Conservation (phyloP, 2,888 invertebrate species). For the Hyposoter dolosus region DNA sequence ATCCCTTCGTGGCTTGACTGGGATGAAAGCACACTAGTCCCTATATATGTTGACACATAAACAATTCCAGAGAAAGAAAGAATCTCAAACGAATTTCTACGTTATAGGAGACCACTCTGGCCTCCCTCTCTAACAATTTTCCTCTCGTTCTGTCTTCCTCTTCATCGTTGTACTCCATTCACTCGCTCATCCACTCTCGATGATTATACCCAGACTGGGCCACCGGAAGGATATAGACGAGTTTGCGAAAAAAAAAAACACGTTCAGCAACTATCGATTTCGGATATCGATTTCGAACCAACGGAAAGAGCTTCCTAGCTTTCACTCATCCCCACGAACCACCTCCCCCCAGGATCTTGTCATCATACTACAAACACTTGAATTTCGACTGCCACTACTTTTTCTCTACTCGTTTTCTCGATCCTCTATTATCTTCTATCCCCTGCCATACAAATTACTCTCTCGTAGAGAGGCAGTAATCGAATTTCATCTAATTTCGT, state of each 20-base stretch:
- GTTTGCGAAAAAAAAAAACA: neutral
- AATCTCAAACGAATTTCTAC: slow-evolving; percentile 39
- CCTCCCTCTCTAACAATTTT: slow-evolving; percentile 46
- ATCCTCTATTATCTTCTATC: neutral
- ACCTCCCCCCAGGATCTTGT: slow-evolving; percentile 24
- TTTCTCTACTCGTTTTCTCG: neutral
- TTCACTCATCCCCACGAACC: slow-evolving; percentile 5
- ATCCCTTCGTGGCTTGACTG: slow-evolving; percentile 26
- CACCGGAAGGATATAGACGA: slow-evolving; percentile 16
- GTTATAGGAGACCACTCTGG: slow-evolving; percentile 16
- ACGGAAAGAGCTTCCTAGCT: slow-evolving; percentile 10
- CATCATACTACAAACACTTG: slow-evolving; percentile 34
- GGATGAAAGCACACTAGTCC: neutral
- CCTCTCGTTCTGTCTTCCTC: slow-evolving; percentile 18
- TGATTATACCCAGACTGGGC: slow-evolving; percentile 44
- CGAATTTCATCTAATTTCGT: neutral
- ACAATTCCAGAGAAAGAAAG: slow-evolving; percentile 5
- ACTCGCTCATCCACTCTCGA: slow-evolving; percentile 34
- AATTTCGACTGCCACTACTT: slow-evolving; percentile 26
- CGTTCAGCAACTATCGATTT: slow-evolving; percentile 51
- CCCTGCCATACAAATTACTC: slow-evolving; percentile 9
- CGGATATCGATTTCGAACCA: slow-evolving; percentile 52
- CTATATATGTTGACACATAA: neutral
- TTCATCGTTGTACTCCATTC: slow-evolving; percentile 9
- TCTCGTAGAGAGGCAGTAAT: neutral